Percentiles rank a stretch among this genome's conserved stretches.
phyloP scores from a whole-genome alignment of 2,113 vertebrate genomes.

The Rhineura floridana region DNA sequence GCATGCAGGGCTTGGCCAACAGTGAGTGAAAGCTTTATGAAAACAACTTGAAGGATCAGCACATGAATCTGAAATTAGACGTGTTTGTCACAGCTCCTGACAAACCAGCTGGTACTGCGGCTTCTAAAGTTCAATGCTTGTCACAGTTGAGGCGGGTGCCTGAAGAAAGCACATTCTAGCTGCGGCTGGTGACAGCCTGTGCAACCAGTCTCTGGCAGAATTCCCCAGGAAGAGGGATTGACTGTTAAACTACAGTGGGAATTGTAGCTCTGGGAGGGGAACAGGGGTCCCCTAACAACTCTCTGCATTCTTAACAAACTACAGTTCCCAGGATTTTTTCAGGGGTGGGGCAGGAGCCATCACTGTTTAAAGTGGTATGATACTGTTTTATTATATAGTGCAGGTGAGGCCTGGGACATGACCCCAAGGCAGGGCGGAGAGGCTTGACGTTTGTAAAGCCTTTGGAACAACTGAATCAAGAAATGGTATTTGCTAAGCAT shows the following conservation, averaged over 20 bases:
- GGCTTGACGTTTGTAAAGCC: neutral
- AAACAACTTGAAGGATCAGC: constrained; percentile 46
- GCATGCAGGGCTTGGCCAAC: constrained; percentile 26
- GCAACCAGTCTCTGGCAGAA: neutral
- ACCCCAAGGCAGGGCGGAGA: neutral
- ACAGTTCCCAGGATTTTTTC: too few species aligned
- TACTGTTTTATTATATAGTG: too few species aligned
- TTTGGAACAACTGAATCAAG: accelerated
- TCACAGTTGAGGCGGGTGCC: neutral
- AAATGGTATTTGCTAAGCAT: neutral
- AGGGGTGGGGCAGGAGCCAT: too few species aligned
- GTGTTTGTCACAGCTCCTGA: neutral
- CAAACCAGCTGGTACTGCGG: neutral
- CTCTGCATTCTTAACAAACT: neutral
- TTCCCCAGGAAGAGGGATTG: too few species aligned
- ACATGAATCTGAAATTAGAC: constrained; percentile 52
- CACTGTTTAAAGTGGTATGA: too few species aligned
- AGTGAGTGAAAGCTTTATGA: constrained; percentile 39
- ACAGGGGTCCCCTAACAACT: too few species aligned
- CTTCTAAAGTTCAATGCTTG: constrained; percentile 29
- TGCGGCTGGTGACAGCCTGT: neutral
- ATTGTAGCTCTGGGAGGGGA: too few species aligned
- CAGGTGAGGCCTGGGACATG: too few species aligned
- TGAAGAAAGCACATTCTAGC: accelerated
- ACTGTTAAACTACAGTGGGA: too few species aligned